Evolutionary conservation across 1,140 invertebrate species (phyloP).

Genomic region (Trigoniulus corallinus): DNA sequence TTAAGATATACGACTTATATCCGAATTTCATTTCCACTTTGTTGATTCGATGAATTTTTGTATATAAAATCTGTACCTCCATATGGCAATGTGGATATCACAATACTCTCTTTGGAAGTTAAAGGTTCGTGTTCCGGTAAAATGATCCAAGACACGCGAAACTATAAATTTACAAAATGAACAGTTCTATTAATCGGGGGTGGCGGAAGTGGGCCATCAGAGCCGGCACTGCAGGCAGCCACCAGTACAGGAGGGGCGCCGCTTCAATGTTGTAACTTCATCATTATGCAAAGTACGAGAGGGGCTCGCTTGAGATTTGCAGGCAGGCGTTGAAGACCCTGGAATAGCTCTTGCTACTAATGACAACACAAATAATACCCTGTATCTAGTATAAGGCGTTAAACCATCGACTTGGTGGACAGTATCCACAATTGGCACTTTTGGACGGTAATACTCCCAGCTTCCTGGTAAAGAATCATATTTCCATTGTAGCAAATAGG

Average conservation of each 20-base stretch:
- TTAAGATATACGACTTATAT: constrained; percentile 6
- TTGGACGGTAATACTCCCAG: constrained; percentile 54
- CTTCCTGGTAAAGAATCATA: constrained; percentile 44
- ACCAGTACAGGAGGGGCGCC: too few species aligned
- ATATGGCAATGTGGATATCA: constrained; percentile 49
- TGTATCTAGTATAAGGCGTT: constrained; percentile 73
- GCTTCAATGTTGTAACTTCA: too few species aligned
- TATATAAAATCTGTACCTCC: constrained; percentile 18
- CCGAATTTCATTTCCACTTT: constrained; percentile 27
- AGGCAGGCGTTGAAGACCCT: too few species aligned
- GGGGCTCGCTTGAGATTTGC: too few species aligned
- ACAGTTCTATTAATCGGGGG: too few species aligned
- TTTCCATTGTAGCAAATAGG: constrained; percentile 55
- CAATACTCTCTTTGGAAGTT: constrained; percentile 56
- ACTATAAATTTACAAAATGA: constrained; percentile 37
- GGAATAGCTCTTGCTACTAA: too few species aligned
- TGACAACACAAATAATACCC: constrained; percentile 34
- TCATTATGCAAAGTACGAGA: too few species aligned
- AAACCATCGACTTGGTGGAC: constrained; percentile 53
- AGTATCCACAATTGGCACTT: constrained; percentile 42
- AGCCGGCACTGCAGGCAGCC: too few species aligned
- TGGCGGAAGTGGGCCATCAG: too few species aligned
- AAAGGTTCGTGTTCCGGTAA: constrained; percentile 47
- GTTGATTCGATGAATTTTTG: constrained; percentile 51
- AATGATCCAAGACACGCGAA: constrained; percentile 56